Evolutionary conservation across 2,888 invertebrate genomes (phyloP).

Genomic region (Spodoptera picta): DNA sequence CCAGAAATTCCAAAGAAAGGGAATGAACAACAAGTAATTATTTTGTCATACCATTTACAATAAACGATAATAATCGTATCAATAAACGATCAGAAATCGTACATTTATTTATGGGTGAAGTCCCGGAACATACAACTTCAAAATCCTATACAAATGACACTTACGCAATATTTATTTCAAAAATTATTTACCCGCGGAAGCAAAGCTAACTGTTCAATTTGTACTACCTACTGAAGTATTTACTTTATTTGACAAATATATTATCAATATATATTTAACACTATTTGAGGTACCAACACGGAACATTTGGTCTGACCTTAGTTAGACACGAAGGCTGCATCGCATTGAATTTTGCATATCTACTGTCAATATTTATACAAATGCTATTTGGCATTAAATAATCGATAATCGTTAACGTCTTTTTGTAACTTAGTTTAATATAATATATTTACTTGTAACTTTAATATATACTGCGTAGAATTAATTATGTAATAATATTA

Average conservation of each 20-base stretch:
- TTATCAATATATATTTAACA: conserved; percentile 36
- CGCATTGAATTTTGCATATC: conserved; percentile 49
- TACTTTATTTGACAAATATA: conserved; percentile 33
- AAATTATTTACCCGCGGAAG: conserved; percentile 18
- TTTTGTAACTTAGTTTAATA: not conserved
- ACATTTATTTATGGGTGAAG: too few species aligned
- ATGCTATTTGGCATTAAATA: conserved; percentile 25
- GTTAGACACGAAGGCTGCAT: conserved; percentile 46
- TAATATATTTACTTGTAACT: too few species aligned
- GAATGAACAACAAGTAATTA: not conserved
- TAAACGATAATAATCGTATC: too few species aligned
- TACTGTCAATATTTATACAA: conserved; percentile 37
- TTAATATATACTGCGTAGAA: too few species aligned
- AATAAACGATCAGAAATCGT: too few species aligned
- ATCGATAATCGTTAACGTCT: conserved; percentile 9
- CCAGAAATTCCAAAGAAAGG: too few species aligned
- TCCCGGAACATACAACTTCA: too few species aligned
- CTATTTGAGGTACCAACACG: conserved; percentile 45
- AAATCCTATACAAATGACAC: too few species aligned
- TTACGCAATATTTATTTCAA: conserved; percentile 16
- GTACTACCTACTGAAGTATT: conserved; percentile 1
- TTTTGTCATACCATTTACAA: not conserved
- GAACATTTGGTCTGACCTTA: conserved; percentile 48
- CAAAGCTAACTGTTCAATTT: not conserved
- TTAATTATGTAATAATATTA: too few species aligned